Evolutionary conservation across 2,888 invertebrate genomes (phyloP).

Genomic region (Sepiola atlantica): DNA sequence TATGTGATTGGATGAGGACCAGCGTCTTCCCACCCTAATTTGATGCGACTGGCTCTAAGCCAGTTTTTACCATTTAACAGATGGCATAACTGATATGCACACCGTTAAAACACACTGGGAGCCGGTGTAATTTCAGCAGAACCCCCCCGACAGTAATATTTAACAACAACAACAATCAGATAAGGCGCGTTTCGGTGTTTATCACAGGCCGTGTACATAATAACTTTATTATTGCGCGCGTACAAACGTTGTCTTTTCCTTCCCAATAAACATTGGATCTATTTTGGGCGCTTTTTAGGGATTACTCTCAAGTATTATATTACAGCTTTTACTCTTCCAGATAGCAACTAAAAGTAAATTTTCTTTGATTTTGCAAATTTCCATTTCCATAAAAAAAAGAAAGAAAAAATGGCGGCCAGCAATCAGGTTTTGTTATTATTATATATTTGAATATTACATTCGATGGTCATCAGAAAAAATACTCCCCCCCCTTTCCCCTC

Average conservation of each 20-base stretch:
- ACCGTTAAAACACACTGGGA: background rate
- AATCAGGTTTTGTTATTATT: constrained; percentile 10
- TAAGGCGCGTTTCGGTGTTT: background rate
- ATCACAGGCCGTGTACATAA: background rate
- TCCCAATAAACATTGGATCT: background rate
- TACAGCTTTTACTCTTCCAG: background rate
- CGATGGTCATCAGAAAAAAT: constrained; percentile 18
- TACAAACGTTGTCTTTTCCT: constrained; percentile 6
- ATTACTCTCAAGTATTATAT: background rate
- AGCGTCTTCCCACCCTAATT: background rate
- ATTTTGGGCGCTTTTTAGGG: background rate
- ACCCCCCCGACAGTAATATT: background rate
- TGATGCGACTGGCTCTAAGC: background rate
- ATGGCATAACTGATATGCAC: background rate
- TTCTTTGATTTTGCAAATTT: background rate
- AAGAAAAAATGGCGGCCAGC: background rate
- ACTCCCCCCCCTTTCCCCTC: background rate
- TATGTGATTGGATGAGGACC: constrained; percentile 10
- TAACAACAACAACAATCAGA: constrained; percentile 1
- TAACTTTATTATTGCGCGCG: background rate
- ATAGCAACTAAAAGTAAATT: constrained; percentile 20
- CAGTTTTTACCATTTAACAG: background rate
- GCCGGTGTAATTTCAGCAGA: background rate
- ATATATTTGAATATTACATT: constrained; percentile 13
- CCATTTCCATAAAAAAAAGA: background rate